Percentiles rank a stretch among this genome's conserved stretches.
phyloP scores from a whole-genome alignment of 2,113 vertebrate genomes.

The Isurus oxyrinchus region DNA sequence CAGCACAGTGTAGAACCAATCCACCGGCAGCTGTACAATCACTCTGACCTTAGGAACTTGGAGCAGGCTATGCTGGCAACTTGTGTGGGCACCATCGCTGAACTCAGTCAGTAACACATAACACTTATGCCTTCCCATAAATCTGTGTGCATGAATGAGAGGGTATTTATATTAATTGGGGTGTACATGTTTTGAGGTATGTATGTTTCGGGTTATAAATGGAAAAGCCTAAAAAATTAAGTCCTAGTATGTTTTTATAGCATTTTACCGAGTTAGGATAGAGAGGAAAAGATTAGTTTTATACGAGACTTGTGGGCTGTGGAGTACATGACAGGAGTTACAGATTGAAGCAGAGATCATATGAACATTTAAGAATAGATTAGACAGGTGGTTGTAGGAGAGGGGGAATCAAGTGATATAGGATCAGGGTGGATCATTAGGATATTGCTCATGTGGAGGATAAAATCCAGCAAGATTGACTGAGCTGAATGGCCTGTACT shows the following conservation, averaged over 20 bases:
- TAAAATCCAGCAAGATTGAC: background rate
- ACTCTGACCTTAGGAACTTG: constrained; percentile 39
- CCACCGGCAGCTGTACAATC: constrained; percentile 9
- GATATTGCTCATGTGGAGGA: background rate
- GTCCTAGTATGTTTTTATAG: too few species aligned
- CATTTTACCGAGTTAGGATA: background rate
- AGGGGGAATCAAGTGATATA: background rate
- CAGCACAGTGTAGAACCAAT: background rate
- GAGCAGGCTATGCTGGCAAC: constrained; percentile 41
- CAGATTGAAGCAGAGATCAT: background rate
- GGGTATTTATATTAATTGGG: too few species aligned
- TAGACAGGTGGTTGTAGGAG: background rate
- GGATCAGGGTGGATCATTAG: background rate
- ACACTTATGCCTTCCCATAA: background rate
- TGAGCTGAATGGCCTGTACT: too few species aligned
- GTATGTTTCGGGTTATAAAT: too few species aligned
- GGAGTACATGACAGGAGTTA: background rate
- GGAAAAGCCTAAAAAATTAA: too few species aligned
- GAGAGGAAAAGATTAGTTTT: background rate
- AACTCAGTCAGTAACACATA: constrained; percentile 40
- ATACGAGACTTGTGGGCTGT: background rate
- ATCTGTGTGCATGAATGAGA: too few species aligned
- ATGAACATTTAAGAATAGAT: background rate
- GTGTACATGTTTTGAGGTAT: too few species aligned
- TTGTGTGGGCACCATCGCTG: constrained; percentile 41